These are phyloP conservation scores for Incurvaria masculella DNA, from an alignment of 2,888 invertebrate genomes.

Conservation along the genomic window DNA sequence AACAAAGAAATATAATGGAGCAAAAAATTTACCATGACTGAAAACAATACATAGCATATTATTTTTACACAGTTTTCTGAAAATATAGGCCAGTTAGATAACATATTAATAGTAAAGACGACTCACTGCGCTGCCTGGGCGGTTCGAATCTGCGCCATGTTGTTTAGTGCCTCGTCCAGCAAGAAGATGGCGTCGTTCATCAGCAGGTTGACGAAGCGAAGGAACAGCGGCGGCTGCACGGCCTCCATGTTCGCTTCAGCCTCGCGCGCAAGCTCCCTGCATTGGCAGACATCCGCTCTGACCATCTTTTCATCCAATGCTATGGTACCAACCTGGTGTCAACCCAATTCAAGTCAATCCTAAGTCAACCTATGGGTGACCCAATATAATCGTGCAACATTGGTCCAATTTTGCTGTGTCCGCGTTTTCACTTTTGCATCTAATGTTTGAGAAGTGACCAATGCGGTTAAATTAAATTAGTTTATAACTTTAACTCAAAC, in stretches of 20 bases:
- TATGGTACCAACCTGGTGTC: too few species aligned
- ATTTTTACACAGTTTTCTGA: too few species aligned
- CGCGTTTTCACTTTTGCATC: neutral
- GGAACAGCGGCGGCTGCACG: slow-evolving; percentile 85
- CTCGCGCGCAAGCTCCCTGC: slow-evolving; percentile 68
- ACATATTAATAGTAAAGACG: slow-evolving; percentile 9
- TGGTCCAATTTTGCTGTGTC: too few species aligned
- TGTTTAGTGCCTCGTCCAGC: slow-evolving; percentile 85
- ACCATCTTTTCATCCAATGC: too few species aligned
- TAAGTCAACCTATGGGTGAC: too few species aligned
- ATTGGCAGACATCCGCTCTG: too few species aligned
- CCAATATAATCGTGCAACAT: too few species aligned
- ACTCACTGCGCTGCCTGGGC: slow-evolving; percentile 71
- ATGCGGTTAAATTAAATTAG: too few species aligned
- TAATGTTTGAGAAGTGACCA: neutral
- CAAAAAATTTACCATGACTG: slow-evolving; percentile 5
- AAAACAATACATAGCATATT: neutral
- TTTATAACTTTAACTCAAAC: neutral
- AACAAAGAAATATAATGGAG: slow-evolving; percentile 7
- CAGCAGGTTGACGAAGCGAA: slow-evolving; percentile 92
- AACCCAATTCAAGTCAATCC: too few species aligned
- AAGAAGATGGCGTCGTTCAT: slow-evolving; percentile 98
- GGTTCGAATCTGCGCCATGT: slow-evolving; percentile 85
- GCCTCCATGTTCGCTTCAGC: slow-evolving; percentile 89
- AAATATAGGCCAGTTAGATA: slow-evolving; percentile 2